phyloP scores from a whole-genome alignment of 2,888 invertebrate genomes.

The Aradus depressus region DNA sequence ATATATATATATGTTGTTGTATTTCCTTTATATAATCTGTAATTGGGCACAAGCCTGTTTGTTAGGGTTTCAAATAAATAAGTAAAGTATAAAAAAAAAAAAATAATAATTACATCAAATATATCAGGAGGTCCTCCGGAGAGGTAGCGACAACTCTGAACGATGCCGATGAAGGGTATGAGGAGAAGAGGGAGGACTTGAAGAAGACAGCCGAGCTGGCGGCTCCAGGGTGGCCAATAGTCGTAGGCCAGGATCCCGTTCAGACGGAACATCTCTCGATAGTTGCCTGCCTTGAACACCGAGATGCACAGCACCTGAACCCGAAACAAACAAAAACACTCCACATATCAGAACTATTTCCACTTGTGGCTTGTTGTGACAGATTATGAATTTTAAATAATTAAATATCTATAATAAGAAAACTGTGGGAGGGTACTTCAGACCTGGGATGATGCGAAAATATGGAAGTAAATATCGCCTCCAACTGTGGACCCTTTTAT shows the following conservation, averaged over 20 bases:
- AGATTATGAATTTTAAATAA: too few species aligned
- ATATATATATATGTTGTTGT: too few species aligned
- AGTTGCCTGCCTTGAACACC: constrained; percentile 59
- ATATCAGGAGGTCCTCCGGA: constrained; percentile 76
- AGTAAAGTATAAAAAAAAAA: background rate
- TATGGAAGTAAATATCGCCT: too few species aligned
- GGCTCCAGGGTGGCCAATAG: constrained; percentile 70
- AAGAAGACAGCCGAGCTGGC: constrained; percentile 62
- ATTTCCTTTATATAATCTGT: too few species aligned
- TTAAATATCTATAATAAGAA: too few species aligned
- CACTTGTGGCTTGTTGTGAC: too few species aligned
- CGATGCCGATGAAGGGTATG: constrained; percentile 59
- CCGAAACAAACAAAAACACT: constrained; percentile 14
- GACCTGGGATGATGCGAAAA: too few species aligned
- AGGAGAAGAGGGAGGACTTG: constrained; percentile 65
- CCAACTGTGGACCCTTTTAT: too few species aligned
- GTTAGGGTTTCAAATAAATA: background rate
- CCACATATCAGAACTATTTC: too few species aligned
- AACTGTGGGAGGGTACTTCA: too few species aligned
- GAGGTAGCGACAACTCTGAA: constrained; percentile 65
- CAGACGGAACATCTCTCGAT: constrained; percentile 56
- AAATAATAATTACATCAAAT: constrained; percentile 57
- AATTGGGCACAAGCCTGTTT: background rate
- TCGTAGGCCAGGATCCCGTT: constrained; percentile 46
- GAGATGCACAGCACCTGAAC: constrained; percentile 51